Evolutionary conservation across 2,113 vertebrate species (phyloP), one percentile per base, ranked within the genome.

Genomic region (Anseranas semipalmata): DNA sequence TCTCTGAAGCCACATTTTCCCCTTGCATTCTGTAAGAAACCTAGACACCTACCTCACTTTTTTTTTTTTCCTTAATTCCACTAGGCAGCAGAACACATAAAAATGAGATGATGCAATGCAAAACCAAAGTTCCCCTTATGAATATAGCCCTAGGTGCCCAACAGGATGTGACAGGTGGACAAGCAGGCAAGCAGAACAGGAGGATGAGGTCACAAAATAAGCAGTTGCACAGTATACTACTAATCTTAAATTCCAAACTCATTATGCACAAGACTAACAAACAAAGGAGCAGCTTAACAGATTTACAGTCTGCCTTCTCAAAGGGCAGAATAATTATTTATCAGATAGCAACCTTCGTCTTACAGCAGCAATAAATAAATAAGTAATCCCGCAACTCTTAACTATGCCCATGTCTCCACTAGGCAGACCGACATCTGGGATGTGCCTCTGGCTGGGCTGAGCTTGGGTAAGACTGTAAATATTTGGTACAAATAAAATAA

Each of bases 81-180:
- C 80, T 41, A 76, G 48, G 87, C 87, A 94, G 56, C 58, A 96
- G 89, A 65, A 89, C 4, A 52, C 83, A 93, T 53, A 89, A 72
- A 85, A 93, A 89, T 66, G 80, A 56, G 91, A 72, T 95, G 94
- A 95, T 46, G 93, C 91, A 96, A 96, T 1, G 13, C 73, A 35
- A 65, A 85, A 27, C 91, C 84, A 1, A 89, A 91, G 94, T 5
- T 76, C 85, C 83, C 82, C 81, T 82, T 58, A 70, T 45, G 94
- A 91, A 93, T 68, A 45, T 17, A 89, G 96, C 96, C 95, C 89
- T 85, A 35, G 92, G 94, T 94, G 71, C 66, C 92, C 95, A 88
- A 96, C 95, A 96, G 94, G 92, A 94, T 95, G 91, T 90, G 92
- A 92, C 90, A 97, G 88, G 92, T 94, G 95, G 95, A 91, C 89